Evolutionary conservation across 2,113 vertebrate species (phyloP), one percentile per base, ranked within the genome.

Genomic region (Leucoraja erinaceus): DNA sequence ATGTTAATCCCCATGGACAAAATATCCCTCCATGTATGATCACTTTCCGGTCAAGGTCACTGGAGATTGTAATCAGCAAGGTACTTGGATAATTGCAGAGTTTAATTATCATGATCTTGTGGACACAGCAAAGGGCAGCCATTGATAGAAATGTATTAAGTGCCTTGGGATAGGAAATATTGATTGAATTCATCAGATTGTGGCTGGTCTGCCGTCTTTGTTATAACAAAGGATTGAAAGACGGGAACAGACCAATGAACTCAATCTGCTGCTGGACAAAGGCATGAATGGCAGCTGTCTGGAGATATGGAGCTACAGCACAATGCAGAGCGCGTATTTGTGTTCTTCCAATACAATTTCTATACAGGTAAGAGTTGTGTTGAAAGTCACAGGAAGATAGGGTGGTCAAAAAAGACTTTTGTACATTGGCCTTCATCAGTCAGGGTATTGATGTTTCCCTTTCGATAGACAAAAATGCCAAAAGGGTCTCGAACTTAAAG

Each of bases 251-350:
- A 59, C 47, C 22, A 28, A 25, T 84, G 54, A 59, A 28, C 12
- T 84, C 72, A 96, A 94, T 95, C 95, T 93, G 93, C 94, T 95
- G 95, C 93, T 94, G 7, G 94, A 94, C 94, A 96, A 95, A 95
- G 93, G 94, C 18, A 25, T 5, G 94, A 94, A 94, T 94, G 96
- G 95, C 96, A 95, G 95, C 95, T 96, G 96, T 94, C 94, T 94
- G 90, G 38, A n/a, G 84, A 81, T 93, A 78, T 93, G 93, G 96
- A 95, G 96, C 96, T 95, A 93, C 90, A 94, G 94, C 74, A 88
- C 94, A 95, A 96, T 95, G 94, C 93, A 93, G 91, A 93, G 92
- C 47, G 93, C 93, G 94, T 94, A 94, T 94, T 93, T 72, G 9
- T 12, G 59, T 20, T 38, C 77, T 92, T 93, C 93, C 81, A 93